Evolutionary conservation across 2,113 vertebrate species (phyloP).

Genomic region (Odontesthes bonariensis): DNA sequence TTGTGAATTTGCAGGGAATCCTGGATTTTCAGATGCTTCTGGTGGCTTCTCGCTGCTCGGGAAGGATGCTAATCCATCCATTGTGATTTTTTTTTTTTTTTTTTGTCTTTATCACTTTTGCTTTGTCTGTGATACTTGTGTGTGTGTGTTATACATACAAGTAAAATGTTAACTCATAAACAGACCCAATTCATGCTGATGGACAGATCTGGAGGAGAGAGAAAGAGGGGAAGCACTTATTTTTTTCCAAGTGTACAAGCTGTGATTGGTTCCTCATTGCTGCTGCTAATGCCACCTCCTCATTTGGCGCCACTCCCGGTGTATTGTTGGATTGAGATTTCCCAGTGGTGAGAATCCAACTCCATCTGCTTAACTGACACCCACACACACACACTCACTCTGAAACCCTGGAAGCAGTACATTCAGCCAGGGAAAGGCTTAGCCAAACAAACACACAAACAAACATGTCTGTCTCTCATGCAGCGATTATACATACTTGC

Average conservation of each 20-base stretch:
- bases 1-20: conserved; percentile 14
- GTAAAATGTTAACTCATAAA: conserved; percentile 37
- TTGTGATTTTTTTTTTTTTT: conserved; percentile 44
- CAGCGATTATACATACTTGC: conserved; percentile 13
- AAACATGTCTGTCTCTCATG: conserved; percentile 58
- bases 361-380: conserved; percentile 71
- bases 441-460: conserved; percentile 71
- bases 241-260: conserved; percentile 33
- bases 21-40: conserved; percentile 31
- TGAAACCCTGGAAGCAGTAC: conserved; percentile 56
- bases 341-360: conserved; percentile 72
- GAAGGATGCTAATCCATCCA: conserved; percentile 14
- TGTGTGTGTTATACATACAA: conserved; percentile 22
- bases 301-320: conserved; percentile 70
- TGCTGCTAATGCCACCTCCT: conserved; percentile 58
- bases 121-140: conserved; percentile 42
- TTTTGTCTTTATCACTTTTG: conserved; percentile 57
- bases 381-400: conserved; percentile 50
- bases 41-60: conserved; percentile 39
- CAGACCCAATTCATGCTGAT: conserved; percentile 46
- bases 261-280: conserved; percentile 65
- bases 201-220: conserved; percentile 25
- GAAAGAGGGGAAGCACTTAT: conserved; percentile 36
- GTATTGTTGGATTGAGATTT: conserved; percentile 79
- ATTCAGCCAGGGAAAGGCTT: conserved; percentile 64